Percentiles rank a stretch among this genome's conserved stretches.
These are phyloP conservation scores for Scomberomorus guttatus DNA, from an alignment of 2,797 vertebrate genomes.

Conservation along the genomic window DNA sequence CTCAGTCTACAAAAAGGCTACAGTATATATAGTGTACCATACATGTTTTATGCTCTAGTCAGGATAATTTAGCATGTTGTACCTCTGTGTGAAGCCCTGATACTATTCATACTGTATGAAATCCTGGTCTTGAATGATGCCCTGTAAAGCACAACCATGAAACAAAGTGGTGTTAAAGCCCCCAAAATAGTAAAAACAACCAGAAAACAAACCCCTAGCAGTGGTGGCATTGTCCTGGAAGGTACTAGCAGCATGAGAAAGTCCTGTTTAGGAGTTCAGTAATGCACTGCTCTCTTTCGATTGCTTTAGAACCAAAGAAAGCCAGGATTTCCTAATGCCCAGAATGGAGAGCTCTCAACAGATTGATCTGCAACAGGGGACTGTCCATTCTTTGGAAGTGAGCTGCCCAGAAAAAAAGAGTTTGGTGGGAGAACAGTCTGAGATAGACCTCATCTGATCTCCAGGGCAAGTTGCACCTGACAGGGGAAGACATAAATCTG, in stretches of 20 bases:
- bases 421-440: conserved; percentile 58
- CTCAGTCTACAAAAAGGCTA: not conserved
- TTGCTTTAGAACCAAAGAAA: conserved; percentile 83
- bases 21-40: not conserved
- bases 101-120: conserved; percentile 63
- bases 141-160: conserved; percentile 33
- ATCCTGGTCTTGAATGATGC: conserved; percentile 64
- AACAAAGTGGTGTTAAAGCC: conserved; percentile 72
- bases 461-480: conserved; percentile 54
- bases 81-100: conserved; percentile 61
- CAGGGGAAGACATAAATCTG: conserved; percentile 55
- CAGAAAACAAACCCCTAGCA: conserved; percentile 58
- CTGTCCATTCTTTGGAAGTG: conserved; percentile 81
- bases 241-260: conserved; percentile 84
- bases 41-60: not conserved
- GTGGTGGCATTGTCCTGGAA: conserved; percentile 78
- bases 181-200: conserved; percentile 60
- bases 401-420: conserved; percentile 43
- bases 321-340: conserved; percentile 89
- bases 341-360: conserved; percentile 86
- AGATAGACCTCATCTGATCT: conserved; percentile 50
- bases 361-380: conserved; percentile 88
- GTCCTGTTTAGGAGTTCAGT: conserved; percentile 75
- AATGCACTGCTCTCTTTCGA: conserved; percentile 71
- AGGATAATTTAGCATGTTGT: conserved; percentile 2